Evolutionary conservation across 1,140 invertebrate species (phyloP), one percentile per base, ranked within the genome.

Genomic region (Trachelipus rathkii): DNA sequence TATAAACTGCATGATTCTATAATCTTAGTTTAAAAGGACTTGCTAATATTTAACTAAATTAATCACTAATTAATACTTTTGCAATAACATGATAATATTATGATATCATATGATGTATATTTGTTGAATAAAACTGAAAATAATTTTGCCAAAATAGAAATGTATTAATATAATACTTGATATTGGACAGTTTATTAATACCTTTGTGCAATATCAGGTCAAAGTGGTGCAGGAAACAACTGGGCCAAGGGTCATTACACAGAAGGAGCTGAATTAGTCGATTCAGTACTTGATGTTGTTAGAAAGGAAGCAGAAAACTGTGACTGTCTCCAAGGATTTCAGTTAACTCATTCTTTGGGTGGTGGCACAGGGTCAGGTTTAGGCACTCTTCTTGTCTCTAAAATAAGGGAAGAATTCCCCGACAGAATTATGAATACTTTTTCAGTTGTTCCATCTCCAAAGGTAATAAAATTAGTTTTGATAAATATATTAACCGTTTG

Each of bases 171-270:
- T 33, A 33, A n/a, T 33, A 3, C 33, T 3, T 33, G 33, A 1
- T 33, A 33, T 33, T 33, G 6, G 6, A 3, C 33, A 33, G 6
- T 33, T 33, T 33, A 33, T 33, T 33, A 33, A 33, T 33, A 6
- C 6, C 33, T 33, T 33, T 60, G 50, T 19, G 3, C 8, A 8
- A 60, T 15, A 60, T 10, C 72, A 75, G 73, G 33, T 33, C 33
- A 33, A 6, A 33, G 33, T 33, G 33, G 33, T 33, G 33, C 33
- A 44, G 77, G 77, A n/a, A 78, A 78, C 85, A 95, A 95, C 86
- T 95, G 93, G 91, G 93, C 93, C 50, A 95, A 95, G 84, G 93
- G 93, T 73, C 93, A 95, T 84, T 97, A 97, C 88, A 97, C 95
- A 69, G 95, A 90, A 87, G 82, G 82, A 84, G 33, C 33, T 33